These are phyloP conservation scores for Clusia tigrina DNA, from an alignment of 2,888 invertebrate genomes.

Conservation along the genomic window DNA sequence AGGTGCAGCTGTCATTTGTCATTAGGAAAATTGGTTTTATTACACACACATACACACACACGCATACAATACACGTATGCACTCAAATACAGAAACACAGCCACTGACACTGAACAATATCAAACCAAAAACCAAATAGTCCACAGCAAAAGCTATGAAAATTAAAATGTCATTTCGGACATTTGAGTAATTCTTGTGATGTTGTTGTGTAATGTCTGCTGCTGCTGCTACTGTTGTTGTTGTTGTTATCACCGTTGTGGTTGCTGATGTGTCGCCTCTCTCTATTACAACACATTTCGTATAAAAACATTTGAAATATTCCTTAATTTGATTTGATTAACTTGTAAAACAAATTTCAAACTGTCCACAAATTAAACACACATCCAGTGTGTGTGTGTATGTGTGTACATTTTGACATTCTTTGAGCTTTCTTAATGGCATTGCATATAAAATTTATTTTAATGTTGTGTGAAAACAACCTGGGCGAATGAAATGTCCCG, in stretches of 20 bases:
- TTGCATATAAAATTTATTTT: neutral
- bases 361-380: no score
- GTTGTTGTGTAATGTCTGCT: no score
- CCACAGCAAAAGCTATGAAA: neutral
- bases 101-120: no score
- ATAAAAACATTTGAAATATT: no score
- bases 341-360: neutral
- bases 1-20: slow-evolving; percentile 33
- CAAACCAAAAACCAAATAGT: slow-evolving; percentile 4
- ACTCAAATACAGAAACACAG: no score
- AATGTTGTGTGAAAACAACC: neutral
- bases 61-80: slow-evolving; percentile 18
- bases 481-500: neutral
- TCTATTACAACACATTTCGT: no score
- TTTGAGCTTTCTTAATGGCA: neutral
- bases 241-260: no score
- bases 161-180: neutral
- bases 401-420: neutral
- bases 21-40: slow-evolving; percentile 35
- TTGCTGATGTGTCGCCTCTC: no score
- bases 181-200: neutral
- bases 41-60: neutral
- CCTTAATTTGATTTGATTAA: neutral
- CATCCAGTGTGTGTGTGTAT: neutral
- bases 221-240: no score